These are phyloP conservation scores for Pygoscelis adeliae DNA, from an alignment of 2,113 vertebrate genomes.

Conservation along the genomic window DNA sequence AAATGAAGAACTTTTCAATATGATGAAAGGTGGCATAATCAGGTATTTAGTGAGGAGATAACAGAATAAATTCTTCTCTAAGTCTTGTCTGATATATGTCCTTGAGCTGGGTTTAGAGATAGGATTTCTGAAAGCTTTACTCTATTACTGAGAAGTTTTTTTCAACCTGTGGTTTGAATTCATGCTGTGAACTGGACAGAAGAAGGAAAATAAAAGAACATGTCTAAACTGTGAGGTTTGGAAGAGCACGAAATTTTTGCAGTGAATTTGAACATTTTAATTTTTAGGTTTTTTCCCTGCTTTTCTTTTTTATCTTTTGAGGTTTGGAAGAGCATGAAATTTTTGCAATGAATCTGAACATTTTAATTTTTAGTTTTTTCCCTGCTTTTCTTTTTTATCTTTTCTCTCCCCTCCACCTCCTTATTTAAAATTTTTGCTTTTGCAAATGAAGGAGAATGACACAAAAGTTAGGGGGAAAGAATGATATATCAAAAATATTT, in stretches of 20 bases:
- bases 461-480: background rate
- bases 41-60: background rate
- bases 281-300: accelerated
- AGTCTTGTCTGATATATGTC: background rate
- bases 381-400: background rate
- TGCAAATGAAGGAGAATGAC: background rate
- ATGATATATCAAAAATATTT: background rate
- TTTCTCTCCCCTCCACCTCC: background rate
- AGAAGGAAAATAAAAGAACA: background rate
- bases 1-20: background rate
- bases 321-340: background rate
- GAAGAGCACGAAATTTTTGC: background rate
- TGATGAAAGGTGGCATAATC: background rate
- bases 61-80: background rate
- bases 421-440: background rate
- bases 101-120: background rate
- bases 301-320: background rate
- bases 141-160: background rate
- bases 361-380: background rate
- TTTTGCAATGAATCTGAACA: background rate
- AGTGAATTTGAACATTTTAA: background rate
- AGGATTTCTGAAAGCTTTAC: background rate
- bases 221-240: background rate
- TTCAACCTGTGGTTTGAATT: background rate
- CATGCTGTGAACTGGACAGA: background rate